phyloP scores from a whole-genome alignment of 2,113 vertebrate species.

The Barbus barbus region DNA sequence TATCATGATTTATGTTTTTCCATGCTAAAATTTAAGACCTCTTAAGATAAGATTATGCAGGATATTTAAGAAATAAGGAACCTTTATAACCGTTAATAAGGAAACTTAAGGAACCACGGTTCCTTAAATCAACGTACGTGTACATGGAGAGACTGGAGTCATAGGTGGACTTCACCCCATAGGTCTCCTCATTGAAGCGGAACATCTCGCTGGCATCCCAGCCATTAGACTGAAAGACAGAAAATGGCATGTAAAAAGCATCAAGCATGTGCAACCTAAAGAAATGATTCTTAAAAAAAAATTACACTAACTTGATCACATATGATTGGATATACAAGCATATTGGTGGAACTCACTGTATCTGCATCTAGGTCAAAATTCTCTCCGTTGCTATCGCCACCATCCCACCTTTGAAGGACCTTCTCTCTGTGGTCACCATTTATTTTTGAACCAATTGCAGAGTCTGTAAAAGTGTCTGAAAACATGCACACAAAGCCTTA shows the following conservation, averaged over 20 bases:
- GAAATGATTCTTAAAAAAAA: too few relatives aligned
- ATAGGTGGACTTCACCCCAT: constrained; percentile 90
- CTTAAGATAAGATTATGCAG: too few relatives aligned
- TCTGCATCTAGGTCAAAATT: constrained; percentile 88
- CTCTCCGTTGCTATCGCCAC: constrained; percentile 87
- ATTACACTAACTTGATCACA: neutral
- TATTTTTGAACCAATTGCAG: constrained; percentile 84
- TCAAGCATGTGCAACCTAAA: neutral
- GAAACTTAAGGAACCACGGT: too few relatives aligned
- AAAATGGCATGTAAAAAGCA: neutral
- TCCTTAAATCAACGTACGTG: constrained; percentile 84
- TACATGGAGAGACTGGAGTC: constrained; percentile 91
- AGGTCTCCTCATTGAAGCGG: constrained; percentile 89
- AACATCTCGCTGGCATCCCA: constrained; percentile 97
- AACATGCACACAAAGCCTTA: neutral
- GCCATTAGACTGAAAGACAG: constrained; percentile 81
- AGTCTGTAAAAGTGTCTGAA: constrained; percentile 88
- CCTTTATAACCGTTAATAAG: too few relatives aligned
- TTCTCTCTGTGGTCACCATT: constrained; percentile 92
- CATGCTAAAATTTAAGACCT: too few relatives aligned
- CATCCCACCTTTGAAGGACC: constrained; percentile 89
- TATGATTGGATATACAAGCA: neutral
- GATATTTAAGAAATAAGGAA: too few relatives aligned
- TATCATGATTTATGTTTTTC: too few relatives aligned
- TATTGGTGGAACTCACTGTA: constrained; percentile 70